Percentiles rank a stretch among this genome's conserved stretches.
phyloP scores from a whole-genome alignment of 1,140 invertebrate species.

The Neodiprion lecontei region DNA sequence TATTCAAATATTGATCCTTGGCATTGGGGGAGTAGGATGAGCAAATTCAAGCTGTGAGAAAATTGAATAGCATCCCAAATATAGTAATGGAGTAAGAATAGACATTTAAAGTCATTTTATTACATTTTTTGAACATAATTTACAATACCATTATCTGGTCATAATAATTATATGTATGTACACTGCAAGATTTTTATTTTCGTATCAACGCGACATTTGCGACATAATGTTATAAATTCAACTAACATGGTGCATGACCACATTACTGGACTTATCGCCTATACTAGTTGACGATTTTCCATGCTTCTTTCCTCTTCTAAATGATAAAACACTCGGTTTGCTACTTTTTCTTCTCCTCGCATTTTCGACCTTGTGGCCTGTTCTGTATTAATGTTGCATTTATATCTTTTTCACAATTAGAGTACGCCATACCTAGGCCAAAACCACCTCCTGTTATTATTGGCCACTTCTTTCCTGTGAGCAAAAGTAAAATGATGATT shows the following conservation, averaged over 20 bases:
- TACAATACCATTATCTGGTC: constrained; percentile 24
- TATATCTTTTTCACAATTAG: constrained; percentile 75
- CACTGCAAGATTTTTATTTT: constrained; percentile 43
- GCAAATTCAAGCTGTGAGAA: too few species aligned
- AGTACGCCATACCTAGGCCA: constrained; percentile 78
- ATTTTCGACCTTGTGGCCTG: constrained; percentile 26
- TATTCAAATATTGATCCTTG: too few species aligned
- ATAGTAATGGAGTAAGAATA: not conserved
- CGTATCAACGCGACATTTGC: constrained; percentile 23
- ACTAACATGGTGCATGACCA: constrained; percentile 17
- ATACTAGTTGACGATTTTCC: constrained; percentile 16
- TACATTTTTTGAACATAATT: constrained; percentile 27
- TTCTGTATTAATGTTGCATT: constrained; percentile 52
- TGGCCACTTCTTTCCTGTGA: constrained; percentile 73
- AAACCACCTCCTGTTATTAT: constrained; percentile 74
- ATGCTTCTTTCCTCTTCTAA: not conserved
- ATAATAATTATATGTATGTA: constrained; percentile 36
- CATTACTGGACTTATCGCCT: constrained; percentile 24
- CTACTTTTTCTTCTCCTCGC: constrained; percentile 1
- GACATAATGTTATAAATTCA: constrained; percentile 30
- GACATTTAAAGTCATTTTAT: constrained; percentile 1
- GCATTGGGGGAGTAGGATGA: too few species aligned
- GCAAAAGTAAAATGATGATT: constrained; percentile 32
- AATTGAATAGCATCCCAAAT: not conserved
- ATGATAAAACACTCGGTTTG: not conserved